phyloP scores from a whole-genome alignment of 2,113 vertebrate species.

The Chaetodon auriga region DNA sequence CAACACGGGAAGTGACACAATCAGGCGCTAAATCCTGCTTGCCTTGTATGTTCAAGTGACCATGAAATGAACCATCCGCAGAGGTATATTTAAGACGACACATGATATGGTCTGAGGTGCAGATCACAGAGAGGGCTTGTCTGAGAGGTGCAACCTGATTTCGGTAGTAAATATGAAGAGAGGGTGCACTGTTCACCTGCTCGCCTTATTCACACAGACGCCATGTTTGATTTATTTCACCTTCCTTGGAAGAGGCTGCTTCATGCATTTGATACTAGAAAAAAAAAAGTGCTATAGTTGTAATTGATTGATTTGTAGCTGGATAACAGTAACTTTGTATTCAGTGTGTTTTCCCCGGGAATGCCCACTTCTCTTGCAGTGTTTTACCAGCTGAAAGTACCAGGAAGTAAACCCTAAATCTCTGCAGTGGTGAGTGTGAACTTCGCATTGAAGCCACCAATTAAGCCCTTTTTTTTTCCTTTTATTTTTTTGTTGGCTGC shows the following conservation, averaged over 20 bases:
- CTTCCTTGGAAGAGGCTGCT: background rate
- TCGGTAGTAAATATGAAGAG: conserved; percentile 16
- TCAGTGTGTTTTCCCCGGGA: background rate
- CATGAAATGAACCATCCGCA: conserved; percentile 63
- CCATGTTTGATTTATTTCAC: background rate
- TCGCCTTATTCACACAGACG: conserved; percentile 8
- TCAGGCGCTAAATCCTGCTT: conserved; percentile 56
- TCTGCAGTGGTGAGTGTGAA: background rate
- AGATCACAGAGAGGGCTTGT: conserved; percentile 25
- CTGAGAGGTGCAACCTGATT: background rate
- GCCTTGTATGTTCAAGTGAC: conserved; percentile 71
- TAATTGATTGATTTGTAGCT: background rate
- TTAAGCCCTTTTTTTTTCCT: too few species aligned
- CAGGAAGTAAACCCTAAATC: background rate
- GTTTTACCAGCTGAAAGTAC: background rate
- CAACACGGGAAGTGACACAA: conserved; percentile 65
- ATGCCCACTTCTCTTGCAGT: background rate
- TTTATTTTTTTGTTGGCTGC: background rate
- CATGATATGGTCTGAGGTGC: conserved; percentile 38
- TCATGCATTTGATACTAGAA: background rate
- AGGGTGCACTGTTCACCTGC: background rate
- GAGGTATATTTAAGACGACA: conserved; percentile 55
- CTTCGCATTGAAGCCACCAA: too few species aligned
- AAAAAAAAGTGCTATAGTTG: background rate
- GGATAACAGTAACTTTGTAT: background rate